Percentiles rank a stretch among this genome's conserved stretches.
Evolutionary conservation across 2,797 vertebrate species (phyloP).

Genomic region (Diglossa cyanea): DNA sequence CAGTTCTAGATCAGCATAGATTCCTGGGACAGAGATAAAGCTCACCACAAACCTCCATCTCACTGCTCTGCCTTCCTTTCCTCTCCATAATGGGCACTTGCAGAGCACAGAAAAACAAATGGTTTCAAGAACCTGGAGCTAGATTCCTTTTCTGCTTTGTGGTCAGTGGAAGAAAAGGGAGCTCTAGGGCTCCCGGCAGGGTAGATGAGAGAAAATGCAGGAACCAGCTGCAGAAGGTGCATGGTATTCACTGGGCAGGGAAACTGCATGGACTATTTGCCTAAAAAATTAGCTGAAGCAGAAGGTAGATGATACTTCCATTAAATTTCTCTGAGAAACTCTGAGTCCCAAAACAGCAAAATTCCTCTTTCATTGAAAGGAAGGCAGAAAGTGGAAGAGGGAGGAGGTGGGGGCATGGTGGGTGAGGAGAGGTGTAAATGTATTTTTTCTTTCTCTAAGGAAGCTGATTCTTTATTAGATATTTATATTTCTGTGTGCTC

Average conservation of each 20-base stretch:
- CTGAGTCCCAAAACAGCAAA: not conserved
- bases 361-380: not conserved
- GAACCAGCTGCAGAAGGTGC: not conserved
- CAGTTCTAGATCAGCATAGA: not conserved
- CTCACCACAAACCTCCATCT: not conserved
- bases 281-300: not conserved
- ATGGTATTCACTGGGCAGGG: not conserved
- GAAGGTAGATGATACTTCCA: not conserved
- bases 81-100: not conserved
- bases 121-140: not conserved
- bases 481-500: not conserved
- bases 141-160: not conserved
- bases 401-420: fast-evolving
- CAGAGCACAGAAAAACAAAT: not conserved
- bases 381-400: not conserved
- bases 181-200: not conserved
- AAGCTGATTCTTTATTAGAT: not conserved
- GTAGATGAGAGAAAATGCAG: not conserved
- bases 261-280: not conserved
- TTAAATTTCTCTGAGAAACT: not conserved
- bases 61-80: not conserved
- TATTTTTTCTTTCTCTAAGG: not conserved
- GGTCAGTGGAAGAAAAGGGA: not conserved
- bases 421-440: fast-evolving
- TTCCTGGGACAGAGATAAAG: not conserved